Evolutionary conservation across 2,797 vertebrate genomes (phyloP).

Genomic region (Enteromius fasciolatus): DNA sequence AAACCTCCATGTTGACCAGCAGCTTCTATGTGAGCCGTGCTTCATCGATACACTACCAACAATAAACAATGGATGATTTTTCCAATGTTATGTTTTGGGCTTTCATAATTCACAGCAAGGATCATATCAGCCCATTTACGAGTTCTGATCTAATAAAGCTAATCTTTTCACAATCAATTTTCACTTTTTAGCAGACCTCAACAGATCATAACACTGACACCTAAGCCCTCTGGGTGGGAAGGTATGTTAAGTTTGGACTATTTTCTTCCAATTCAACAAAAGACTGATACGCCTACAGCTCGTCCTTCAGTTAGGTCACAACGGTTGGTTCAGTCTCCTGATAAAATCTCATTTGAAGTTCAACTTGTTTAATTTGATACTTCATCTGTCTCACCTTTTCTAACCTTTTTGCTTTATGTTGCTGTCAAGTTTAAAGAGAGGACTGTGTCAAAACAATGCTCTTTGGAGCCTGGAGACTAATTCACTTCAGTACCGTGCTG

Average conservation of each 20-base stretch:
- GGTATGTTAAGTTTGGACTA: too few relatives aligned
- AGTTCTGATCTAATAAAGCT: background rate
- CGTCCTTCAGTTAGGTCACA: constrained; percentile 36
- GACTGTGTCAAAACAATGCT: background rate
- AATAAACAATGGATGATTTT: background rate
- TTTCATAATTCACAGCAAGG: background rate
- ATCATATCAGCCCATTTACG: background rate
- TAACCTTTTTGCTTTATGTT: background rate
- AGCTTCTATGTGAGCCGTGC: background rate
- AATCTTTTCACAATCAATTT: background rate
- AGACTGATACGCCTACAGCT: constrained; percentile 31
- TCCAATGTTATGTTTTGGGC: background rate
- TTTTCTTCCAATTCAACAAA: too few relatives aligned
- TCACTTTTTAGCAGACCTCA: background rate
- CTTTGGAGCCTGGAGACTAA: background rate
- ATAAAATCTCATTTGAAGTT: constrained; percentile 33
- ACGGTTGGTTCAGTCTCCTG: constrained; percentile 34
- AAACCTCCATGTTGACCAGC: background rate
- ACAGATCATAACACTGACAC: constrained; percentile 5
- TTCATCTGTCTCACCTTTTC: background rate
- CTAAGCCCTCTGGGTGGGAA: constrained; percentile 4
- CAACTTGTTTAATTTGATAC: background rate
- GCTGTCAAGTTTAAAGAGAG: background rate
- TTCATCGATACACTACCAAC: background rate
- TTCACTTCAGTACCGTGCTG: background rate